phyloP scores from a whole-genome alignment of 2,888 invertebrate genomes.

The Apamea crenata region DNA sequence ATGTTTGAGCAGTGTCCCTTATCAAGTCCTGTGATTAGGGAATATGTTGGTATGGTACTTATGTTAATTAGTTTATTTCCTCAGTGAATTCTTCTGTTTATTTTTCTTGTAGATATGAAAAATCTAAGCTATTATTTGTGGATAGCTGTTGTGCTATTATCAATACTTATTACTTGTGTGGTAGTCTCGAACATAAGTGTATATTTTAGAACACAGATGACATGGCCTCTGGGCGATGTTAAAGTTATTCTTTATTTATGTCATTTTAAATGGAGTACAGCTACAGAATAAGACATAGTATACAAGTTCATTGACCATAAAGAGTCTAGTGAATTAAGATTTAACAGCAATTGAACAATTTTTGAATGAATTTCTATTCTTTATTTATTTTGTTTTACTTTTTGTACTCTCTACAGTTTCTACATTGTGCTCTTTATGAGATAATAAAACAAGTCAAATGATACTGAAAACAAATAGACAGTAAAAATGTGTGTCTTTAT shows the following conservation, averaged over 20 bases:
- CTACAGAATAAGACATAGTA: not conserved
- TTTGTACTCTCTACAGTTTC: not conserved
- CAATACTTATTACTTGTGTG: not conserved
- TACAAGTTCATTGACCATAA: not conserved
- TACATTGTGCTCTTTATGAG: not conserved
- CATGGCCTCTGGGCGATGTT: not conserved
- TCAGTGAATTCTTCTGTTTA: not conserved
- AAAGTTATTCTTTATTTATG: not conserved
- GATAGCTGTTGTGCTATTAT: conserved; percentile 1
- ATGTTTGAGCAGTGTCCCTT: conserved; percentile 43
- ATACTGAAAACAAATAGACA: not conserved
- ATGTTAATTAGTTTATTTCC: conserved; percentile 23
- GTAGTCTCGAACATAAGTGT: not conserved
- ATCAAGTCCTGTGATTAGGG: conserved; percentile 50
- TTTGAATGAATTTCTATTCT: not conserved
- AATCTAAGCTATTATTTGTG: not conserved
- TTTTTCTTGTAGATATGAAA: not conserved
- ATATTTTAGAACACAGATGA: not conserved
- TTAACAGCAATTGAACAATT: not conserved
- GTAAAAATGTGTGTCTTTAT: not conserved
- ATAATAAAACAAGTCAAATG: not conserved
- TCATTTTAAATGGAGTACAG: not conserved
- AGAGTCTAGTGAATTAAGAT: not conserved
- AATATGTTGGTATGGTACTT: conserved; percentile 64
- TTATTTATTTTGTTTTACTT: not conserved